phyloP scores from a whole-genome alignment of 1,140 invertebrate genomes.

The Brachionus paranguensis region DNA sequence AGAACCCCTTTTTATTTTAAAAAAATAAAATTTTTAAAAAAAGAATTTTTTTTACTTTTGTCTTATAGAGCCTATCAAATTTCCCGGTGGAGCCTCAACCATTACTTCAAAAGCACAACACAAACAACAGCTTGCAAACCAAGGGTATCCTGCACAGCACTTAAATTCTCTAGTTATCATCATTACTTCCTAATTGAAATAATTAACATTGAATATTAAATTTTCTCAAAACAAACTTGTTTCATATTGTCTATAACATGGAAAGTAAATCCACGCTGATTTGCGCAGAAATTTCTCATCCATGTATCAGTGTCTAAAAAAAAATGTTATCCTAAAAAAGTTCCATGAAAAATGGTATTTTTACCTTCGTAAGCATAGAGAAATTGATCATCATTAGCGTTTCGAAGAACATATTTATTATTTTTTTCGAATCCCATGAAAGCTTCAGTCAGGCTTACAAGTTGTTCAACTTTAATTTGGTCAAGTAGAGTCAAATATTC shows the following conservation, averaged over 20 bases:
- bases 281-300: conserved; percentile 70
- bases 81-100: conserved; percentile 41
- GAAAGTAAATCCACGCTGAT: conserved; percentile 65
- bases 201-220: neutral
- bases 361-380: conserved; percentile 52
- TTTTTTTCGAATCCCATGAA: conserved; percentile 63
- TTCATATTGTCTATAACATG: conserved; percentile 29
- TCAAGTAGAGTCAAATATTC: conserved; percentile 86
- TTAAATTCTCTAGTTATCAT: conserved; percentile 47
- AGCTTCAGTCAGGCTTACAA: conserved; percentile 70
- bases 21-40: neutral
- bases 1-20: neutral
- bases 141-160: conserved; percentile 43
- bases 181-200: conserved; percentile 46
- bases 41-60: no score
- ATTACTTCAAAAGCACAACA: conserved; percentile 36
- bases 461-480: conserved; percentile 77
- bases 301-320: conserved; percentile 67
- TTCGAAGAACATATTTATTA: conserved; percentile 64
- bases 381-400: conserved; percentile 48
- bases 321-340: no score
- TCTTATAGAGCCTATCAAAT: conserved; percentile 38
- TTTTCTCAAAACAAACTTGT: neutral
- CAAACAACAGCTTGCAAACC: conserved; percentile 31
- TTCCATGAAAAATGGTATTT: no score